Conservation (phyloP, 2,113 vertebrate species). For the Oriolus oriolus region DNA sequence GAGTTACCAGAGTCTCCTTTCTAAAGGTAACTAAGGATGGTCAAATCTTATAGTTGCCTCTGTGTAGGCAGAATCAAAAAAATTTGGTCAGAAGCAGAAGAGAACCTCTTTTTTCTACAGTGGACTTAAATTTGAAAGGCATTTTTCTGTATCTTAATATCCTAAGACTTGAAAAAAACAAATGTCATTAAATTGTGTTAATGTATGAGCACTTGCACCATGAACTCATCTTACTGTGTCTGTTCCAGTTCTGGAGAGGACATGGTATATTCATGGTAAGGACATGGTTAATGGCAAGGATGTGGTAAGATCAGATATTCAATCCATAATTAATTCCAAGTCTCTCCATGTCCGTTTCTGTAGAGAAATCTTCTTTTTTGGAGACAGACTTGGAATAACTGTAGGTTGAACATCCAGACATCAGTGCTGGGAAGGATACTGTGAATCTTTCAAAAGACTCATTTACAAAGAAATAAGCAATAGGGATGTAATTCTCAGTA, state of each 20-base stretch:
- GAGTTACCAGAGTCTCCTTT: not conserved
- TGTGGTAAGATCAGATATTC: not conserved
- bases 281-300: not conserved
- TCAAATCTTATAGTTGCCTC: not conserved
- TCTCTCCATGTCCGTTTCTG: not conserved
- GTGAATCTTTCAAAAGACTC: not conserved
- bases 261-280: not conserved
- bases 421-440: not conserved
- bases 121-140: not conserved
- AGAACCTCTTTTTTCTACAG: not conserved
- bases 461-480: not conserved
- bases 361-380: not conserved
- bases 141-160: not conserved
- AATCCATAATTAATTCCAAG: not conserved
- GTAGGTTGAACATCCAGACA: not conserved
- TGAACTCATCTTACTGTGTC: not conserved
- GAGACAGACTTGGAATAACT: not conserved
- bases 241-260: not conserved
- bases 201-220: not conserved
- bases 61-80: not conserved
- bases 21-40: not conserved
- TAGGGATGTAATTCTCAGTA: not conserved
- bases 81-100: not conserved
- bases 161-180: not conserved
- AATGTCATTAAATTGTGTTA: not conserved